Evolutionary conservation across 2,888 invertebrate species (phyloP).

Genomic region (Lithophane semibrunnea): DNA sequence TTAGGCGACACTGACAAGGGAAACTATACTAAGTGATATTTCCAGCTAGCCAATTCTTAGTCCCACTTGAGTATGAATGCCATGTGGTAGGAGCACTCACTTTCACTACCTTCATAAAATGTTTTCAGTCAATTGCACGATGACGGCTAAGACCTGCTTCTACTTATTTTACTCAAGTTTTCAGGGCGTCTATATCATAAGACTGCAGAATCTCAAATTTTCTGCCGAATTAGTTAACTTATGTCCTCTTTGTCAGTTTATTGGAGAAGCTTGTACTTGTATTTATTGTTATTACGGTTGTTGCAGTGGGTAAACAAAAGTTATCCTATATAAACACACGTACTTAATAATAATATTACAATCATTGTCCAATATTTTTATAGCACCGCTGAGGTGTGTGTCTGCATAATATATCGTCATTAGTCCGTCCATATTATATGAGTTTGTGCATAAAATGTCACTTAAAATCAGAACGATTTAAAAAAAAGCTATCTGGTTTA

Average conservation of each 20-base stretch:
- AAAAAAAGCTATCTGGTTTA: background rate
- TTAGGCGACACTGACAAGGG: background rate
- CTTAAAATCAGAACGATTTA: too few relatives aligned
- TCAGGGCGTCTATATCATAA: background rate
- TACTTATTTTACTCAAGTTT: background rate
- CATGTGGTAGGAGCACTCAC: background rate
- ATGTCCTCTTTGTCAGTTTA: background rate
- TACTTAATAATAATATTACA: conserved; percentile 1
- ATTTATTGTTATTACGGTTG: background rate
- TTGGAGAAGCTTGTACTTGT: background rate
- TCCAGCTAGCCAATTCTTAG: background rate
- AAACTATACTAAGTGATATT: background rate
- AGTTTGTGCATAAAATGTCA: background rate
- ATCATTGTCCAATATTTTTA: conserved; percentile 22
- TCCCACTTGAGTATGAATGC: background rate
- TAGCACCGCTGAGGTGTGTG: conserved; percentile 19
- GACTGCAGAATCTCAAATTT: background rate
- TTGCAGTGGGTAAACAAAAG: background rate
- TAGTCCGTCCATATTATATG: background rate
- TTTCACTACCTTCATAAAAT: background rate
- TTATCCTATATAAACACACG: conserved; percentile 5
- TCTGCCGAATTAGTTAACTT: background rate
- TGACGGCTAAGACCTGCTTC: too few relatives aligned
- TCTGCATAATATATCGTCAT: conserved; percentile 20
- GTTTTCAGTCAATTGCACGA: background rate